Evolutionary conservation across 2,888 invertebrate species (phyloP).

Genomic region (Nowickia ferox): DNA sequence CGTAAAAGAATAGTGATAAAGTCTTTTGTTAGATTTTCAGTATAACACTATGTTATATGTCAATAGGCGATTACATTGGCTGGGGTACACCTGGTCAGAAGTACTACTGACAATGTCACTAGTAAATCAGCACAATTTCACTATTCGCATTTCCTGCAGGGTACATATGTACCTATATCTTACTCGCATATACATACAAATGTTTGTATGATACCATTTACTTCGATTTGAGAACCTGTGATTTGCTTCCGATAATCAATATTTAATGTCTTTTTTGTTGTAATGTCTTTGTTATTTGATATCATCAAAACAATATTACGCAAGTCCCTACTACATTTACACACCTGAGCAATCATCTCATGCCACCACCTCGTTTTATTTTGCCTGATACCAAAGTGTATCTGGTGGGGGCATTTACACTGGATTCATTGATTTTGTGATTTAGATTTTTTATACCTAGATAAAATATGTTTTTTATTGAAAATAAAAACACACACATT

Average conservation of each 20-base stretch:
- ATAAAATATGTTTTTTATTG: too few species aligned
- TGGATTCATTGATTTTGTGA: constrained; percentile 24
- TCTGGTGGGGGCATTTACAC: background rate
- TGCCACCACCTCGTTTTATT: background rate
- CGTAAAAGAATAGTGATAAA: too few species aligned
- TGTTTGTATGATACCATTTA: constrained; percentile 2
- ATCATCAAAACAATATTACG: constrained; percentile 22
- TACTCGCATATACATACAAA: background rate
- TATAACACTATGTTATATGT: too few species aligned
- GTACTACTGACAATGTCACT: too few species aligned
- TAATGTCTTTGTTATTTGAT: constrained; percentile 43
- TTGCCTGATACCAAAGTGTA: background rate
- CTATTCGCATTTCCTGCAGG: too few species aligned
- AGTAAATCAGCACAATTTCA: too few species aligned
- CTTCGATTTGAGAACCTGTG: constrained; percentile 41
- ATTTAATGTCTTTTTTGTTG: constrained; percentile 52
- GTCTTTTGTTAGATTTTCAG: too few species aligned
- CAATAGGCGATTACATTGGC: too few species aligned
- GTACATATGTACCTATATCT: background rate
- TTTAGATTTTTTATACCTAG: background rate
- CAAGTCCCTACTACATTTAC: background rate
- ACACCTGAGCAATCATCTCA: background rate
- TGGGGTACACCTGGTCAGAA: too few species aligned
- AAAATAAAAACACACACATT: too few species aligned
- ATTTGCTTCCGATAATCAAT: constrained; percentile 64